A percentile compares a stretch with the other conserved stretches of the same genome.
Evolutionary conservation across 2,113 vertebrate species (phyloP).

Genomic region (Rafetus swinhoei): DNA sequence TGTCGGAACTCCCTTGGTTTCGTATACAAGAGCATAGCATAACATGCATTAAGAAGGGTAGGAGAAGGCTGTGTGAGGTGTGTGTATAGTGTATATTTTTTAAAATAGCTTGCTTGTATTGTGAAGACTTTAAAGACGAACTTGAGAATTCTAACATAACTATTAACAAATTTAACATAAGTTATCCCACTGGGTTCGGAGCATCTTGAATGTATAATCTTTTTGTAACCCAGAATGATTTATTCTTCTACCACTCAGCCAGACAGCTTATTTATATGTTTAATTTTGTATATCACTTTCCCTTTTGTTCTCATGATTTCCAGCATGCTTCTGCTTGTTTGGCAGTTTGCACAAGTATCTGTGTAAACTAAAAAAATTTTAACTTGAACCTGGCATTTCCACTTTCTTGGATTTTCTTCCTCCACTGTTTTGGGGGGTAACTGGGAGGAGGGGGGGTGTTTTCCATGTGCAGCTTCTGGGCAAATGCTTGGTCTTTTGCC

Average conservation of each 20-base stretch:
- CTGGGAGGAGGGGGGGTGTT: slow-evolving; percentile 62
- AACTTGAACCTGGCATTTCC: slow-evolving; percentile 57
- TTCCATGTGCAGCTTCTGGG: slow-evolving; percentile 77
- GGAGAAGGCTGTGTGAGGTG: slow-evolving; percentile 85
- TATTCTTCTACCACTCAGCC: slow-evolving; percentile 81
- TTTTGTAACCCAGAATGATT: slow-evolving; percentile 80
- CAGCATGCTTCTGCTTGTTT: slow-evolving; percentile 74
- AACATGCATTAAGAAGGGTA: slow-evolving; percentile 72
- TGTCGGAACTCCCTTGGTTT: slow-evolving; percentile 52
- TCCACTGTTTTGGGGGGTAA: slow-evolving; percentile 56
- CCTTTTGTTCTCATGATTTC: slow-evolving; percentile 72
- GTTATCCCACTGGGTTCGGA: slow-evolving; percentile 84
- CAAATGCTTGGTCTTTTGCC: slow-evolving; percentile 78
- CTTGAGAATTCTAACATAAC: slow-evolving; percentile 87
- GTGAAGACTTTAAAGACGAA: slow-evolving; percentile 88
- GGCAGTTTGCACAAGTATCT: slow-evolving; percentile 74
- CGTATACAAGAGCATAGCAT: slow-evolving; percentile 74
- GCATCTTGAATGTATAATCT: slow-evolving; percentile 87
- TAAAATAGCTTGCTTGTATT: slow-evolving; percentile 88
- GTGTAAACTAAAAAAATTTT: slow-evolving; percentile 73
- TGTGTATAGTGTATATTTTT: slow-evolving; percentile 97
- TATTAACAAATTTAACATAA: slow-evolving; percentile 84
- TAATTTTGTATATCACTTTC: slow-evolving; percentile 80
- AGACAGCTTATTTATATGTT: slow-evolving; percentile 82
- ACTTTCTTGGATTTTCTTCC: slow-evolving; percentile 51